Evolutionary conservation across 2,797 vertebrate genomes (phyloP), one percentile per base, ranked within the genome.

Genomic region (Spinus olivaceus): DNA sequence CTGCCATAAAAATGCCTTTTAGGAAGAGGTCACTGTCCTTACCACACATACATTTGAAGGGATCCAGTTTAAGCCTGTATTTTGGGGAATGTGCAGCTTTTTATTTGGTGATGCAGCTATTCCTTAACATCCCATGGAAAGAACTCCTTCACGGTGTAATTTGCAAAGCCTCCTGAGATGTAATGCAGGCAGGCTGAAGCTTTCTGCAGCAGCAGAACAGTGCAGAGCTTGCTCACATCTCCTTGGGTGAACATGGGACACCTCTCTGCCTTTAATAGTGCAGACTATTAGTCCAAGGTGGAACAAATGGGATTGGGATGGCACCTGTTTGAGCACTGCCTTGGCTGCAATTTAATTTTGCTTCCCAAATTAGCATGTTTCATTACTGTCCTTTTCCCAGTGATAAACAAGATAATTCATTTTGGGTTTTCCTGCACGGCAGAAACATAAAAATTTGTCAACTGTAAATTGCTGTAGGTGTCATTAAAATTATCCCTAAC

Each of bases 331-430:
- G 86, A 95, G 80, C 44, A 21, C 69, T 82, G 89, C 94, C 88
- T 97, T 94, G 81, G 72, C 89, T 93, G 77, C 83, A 96, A 97
- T 97, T 97, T 97, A 96, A 97, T 97, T 98, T 93, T 90, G 69
- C 94, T 95, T 56, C 96, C 92, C 89, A 92, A 96, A 97, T 96
- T 91, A 96, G 79, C 84, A 77, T 96, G 93, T 96, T 96, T 92
- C 81, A 79, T 94, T 91, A 86, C 87, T 93, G 91, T 91, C 95
- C 87, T 86, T 92, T 95, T 95, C 96, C 95, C 85, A 88, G 84
- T 94, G 96, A 97, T 97, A 95, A 96, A 94, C 92, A 95, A 97
- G 97, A 97, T 97, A 97, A 98, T 97, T 97, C 94, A 97, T 97
- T 97, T 95, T 93, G 95, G 94, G 83, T 70, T 60, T 88, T 95